Percentiles rank a stretch among this genome's conserved stretches.
Conservation (phyloP, 2,797 vertebrate species). For the Neosalanx taihuensis region DNA sequence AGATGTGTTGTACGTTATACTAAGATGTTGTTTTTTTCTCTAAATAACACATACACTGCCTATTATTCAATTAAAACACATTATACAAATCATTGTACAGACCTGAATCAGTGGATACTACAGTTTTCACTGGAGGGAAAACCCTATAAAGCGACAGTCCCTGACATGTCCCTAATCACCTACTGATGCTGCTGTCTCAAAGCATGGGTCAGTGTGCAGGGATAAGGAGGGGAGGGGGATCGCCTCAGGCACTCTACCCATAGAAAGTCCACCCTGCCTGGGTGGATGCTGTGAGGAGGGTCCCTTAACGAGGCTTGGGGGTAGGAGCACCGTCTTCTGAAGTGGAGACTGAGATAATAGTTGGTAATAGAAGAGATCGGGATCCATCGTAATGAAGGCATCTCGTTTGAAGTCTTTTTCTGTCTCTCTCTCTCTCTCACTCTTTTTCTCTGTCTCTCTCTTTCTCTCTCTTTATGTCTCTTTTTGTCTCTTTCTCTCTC, state of each 20-base stretch:
- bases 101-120: neutral
- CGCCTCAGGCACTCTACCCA: constrained; percentile 63
- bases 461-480: constrained; percentile 44
- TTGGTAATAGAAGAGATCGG: constrained; percentile 60
- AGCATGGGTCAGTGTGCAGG: constrained; percentile 54
- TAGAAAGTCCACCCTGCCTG: constrained; percentile 55
- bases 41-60: too few species aligned
- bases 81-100: neutral
- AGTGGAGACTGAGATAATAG: constrained; percentile 53
- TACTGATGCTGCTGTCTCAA: constrained; percentile 60
- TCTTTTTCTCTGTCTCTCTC: constrained; percentile 53
- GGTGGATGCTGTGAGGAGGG: constrained; percentile 50
- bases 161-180: constrained; percentile 44
- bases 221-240: constrained; percentile 40
- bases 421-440: constrained; percentile 49
- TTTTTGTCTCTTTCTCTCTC: constrained; percentile 59
- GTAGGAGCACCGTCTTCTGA: constrained; percentile 6
- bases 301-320: constrained; percentile 54
- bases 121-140: neutral
- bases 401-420: constrained; percentile 35
- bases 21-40: too few species aligned
- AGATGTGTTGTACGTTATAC: too few species aligned
- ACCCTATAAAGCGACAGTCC: constrained; percentile 23
- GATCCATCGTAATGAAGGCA: constrained; percentile 44
- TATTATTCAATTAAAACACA: too few species aligned